Base-by-base conservation (phyloP, 2,888 invertebrate species). In the Amiota communis region DNA sequence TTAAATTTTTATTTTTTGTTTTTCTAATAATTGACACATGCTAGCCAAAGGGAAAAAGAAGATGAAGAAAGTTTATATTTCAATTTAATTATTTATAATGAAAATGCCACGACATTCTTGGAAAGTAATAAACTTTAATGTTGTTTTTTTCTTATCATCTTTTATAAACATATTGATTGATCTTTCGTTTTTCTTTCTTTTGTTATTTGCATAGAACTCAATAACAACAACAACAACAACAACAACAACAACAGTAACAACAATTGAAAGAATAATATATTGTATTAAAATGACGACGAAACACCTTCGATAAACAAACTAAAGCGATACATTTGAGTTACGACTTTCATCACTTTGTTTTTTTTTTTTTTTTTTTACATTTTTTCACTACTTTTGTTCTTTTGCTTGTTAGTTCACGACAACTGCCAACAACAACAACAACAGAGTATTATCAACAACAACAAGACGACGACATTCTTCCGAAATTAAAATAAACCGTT, bases 401-500 rank as follows among this genome's bases (percentile, higher is more conserved):
- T 64, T 64, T 47, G 64, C 8, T 12, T n/a, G 17, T 13, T 36
- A 23, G 13, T n/a, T 20, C 65, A 11, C 3, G 23, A 23, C 23
- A 23, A 23, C 23, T 23, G 23, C 23, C 23, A 23, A 23, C 10
- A 15, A 59, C 6, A 59, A 13, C 59, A n/a, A 17, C 59, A 59
- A 17, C 20, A 59, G 17, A 11, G 8, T 4, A 59, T 17, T 61
- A 23, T 61, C 23, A 59, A 20, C 59, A 15, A 59, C 3, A 15
- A 20, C 23, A 17, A n/a, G 59, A 59, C 4, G 23, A 20, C 59
- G 17, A 59, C 59, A 59, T 59, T 59, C 59, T 59, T 59, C 17
- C 76, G 74, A 78, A 64, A 70, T 56, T 61, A 75, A 73, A 79
- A 72, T 75, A 74, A 78, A 80, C 80, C 83, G 78, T 75, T 77